These are phyloP conservation scores for Polyergus mexicanus DNA, from an alignment of 1,140 invertebrate species.

Conservation along the genomic window DNA sequence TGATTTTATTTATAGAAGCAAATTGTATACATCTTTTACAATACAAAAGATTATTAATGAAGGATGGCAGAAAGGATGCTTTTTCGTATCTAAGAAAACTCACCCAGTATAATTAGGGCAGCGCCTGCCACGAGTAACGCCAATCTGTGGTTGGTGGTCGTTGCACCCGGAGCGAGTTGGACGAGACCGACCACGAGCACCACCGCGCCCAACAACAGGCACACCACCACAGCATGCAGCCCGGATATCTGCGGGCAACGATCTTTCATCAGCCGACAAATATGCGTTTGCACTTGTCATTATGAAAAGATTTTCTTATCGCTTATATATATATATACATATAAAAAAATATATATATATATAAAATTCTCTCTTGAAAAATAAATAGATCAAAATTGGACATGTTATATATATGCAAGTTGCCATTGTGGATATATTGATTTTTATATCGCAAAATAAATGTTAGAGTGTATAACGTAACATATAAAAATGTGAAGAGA, in stretches of 20 bases:
- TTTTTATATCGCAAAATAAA: too few species aligned
- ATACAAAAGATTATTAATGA: not conserved
- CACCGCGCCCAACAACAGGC: conserved; percentile 91
- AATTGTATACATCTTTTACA: too few species aligned
- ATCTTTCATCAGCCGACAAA: conserved; percentile 24
- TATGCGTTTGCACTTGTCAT: not conserved
- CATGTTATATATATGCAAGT: too few species aligned
- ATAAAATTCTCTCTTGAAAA: too few species aligned
- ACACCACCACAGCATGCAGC: conserved; percentile 91
- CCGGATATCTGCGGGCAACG: conserved; percentile 88
- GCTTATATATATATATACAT: not conserved
- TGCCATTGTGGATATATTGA: too few species aligned
- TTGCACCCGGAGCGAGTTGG: conserved; percentile 93
- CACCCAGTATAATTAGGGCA: conserved; percentile 85
- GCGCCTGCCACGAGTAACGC: conserved; percentile 90
- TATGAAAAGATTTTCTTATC: not conserved
- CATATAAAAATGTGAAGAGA: too few species aligned
- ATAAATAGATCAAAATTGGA: too few species aligned
- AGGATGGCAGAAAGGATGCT: not conserved
- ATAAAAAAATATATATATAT: not conserved
- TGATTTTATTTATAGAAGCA: too few species aligned
- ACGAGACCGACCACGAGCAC: conserved; percentile 93
- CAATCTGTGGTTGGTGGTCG: conserved; percentile 91
- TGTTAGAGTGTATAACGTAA: too few species aligned
- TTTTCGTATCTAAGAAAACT: conserved; percentile 54